Evolutionary conservation across 2,888 invertebrate genomes (phyloP).

Genomic region (Ennomos quercinarius): DNA sequence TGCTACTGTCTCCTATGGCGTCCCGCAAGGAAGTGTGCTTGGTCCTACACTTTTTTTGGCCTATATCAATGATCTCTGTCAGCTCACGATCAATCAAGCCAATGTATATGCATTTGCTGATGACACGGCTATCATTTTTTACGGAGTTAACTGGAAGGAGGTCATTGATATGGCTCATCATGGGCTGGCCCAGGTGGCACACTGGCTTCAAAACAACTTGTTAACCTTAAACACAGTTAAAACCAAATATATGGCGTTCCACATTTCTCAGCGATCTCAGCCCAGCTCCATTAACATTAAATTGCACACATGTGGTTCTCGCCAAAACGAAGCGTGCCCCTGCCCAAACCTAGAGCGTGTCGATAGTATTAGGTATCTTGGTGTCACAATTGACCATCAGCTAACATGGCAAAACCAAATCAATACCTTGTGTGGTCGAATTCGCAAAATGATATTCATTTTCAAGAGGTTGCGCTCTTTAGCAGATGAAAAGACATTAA

Average conservation of each 20-base stretch:
- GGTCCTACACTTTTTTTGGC: conserved; percentile 16
- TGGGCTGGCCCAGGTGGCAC: conserved; percentile 9
- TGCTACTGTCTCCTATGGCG: conserved; percentile 11
- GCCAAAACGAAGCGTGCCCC: no score
- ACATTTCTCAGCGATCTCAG: not conserved
- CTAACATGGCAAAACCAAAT: no score
- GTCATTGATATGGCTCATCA: conserved; percentile 8
- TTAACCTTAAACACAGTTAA: conserved; percentile 20
- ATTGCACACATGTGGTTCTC: no score
- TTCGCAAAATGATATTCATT: no score
- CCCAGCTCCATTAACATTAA: no score
- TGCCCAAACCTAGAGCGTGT: no score
- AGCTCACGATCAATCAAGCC: conserved; percentile 13
- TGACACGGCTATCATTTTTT: conserved; percentile 21
- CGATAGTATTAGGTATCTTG: no score
- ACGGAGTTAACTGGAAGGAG: conserved; percentile 19
- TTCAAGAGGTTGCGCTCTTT: no score
- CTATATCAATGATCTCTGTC: conserved; percentile 23
- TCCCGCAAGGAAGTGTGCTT: conserved; percentile 17
- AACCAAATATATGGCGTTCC: conserved; percentile 21
- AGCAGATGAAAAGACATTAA: no score
- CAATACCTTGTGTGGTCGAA: no score
- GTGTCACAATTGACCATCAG: no score
- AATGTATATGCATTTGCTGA: conserved; percentile 20
- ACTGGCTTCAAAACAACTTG: conserved; percentile 26